Conservation (phyloP, 2,113 vertebrate species). For the Conger conger region DNA sequence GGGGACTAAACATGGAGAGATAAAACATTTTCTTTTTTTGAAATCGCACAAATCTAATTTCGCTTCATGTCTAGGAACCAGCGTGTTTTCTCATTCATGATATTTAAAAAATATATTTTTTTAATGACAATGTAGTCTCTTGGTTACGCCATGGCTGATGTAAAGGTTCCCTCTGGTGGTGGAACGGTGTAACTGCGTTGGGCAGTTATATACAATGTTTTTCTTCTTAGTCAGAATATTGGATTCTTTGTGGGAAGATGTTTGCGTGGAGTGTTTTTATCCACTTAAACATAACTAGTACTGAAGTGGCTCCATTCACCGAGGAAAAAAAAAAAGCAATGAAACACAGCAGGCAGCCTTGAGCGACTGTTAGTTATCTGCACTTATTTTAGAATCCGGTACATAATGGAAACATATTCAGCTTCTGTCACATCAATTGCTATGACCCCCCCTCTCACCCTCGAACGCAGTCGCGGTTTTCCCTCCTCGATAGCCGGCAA, state of each 20-base stretch:
- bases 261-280: neutral
- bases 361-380: neutral
- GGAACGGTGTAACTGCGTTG: neutral
- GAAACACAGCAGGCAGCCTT: neutral
- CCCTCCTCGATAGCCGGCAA: neutral
- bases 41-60: neutral
- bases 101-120: neutral
- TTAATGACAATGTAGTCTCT: neutral
- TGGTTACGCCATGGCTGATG: neutral
- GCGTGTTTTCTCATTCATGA: neutral
- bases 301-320: neutral
- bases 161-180: neutral
- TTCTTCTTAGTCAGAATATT: neutral
- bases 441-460: neutral
- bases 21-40: too few relatives aligned
- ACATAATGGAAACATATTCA: neutral
- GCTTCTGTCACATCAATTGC: neutral
- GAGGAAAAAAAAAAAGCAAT: neutral
- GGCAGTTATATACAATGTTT: neutral
- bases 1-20: too few relatives aligned
- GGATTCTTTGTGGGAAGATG: neutral
- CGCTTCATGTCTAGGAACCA: neutral
- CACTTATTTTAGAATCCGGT: neutral
- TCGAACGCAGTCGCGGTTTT: neutral
- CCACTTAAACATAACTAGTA: neutral